phyloP scores from a whole-genome alignment of 2,113 vertebrate species.

The Epinephelus fuscoguttatus region DNA sequence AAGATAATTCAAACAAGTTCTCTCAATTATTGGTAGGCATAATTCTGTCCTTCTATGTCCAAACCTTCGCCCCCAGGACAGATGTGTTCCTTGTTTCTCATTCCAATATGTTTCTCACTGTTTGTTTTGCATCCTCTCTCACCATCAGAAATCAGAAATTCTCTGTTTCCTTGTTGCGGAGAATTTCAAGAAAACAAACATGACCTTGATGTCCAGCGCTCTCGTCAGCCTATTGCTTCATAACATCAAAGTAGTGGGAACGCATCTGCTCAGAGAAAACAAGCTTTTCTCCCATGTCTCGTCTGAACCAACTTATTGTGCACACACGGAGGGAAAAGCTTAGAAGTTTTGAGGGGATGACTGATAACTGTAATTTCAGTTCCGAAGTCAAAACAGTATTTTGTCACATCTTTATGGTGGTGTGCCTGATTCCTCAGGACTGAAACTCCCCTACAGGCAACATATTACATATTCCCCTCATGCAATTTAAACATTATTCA shows the following conservation, averaged over 20 bases:
- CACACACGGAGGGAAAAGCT: neutral
- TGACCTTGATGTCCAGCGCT: slow-evolving; percentile 25
- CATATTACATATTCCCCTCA: slow-evolving; percentile 24
- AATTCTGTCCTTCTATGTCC: neutral
- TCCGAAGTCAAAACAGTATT: neutral
- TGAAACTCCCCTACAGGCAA: slow-evolving; percentile 15
- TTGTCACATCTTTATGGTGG: neutral
- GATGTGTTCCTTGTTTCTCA: neutral
- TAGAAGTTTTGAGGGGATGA: neutral
- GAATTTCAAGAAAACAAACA: slow-evolving; percentile 17
- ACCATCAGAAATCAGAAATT: neutral
- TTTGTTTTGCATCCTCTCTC: neutral
- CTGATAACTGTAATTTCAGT: slow-evolving; percentile 9
- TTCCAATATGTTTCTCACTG: neutral
- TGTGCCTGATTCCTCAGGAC: neutral
- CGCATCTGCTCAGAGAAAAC: slow-evolving; percentile 9
- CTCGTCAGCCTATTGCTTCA: slow-evolving; percentile 19
- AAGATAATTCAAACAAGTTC: neutral
- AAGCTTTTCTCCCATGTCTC: neutral
- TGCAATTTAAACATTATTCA: slow-evolving; percentile 17
- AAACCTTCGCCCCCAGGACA: neutral
- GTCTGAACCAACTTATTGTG: neutral
- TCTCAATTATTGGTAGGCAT: neutral
- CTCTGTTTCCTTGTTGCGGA: slow-evolving; percentile 9
- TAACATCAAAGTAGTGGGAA: slow-evolving; percentile 41